A percentile compares a stretch with the other conserved stretches of the same genome.
These are phyloP conservation scores for Drosophila cardini DNA, from an alignment of 1,140 invertebrate species.

Conservation along the genomic window DNA sequence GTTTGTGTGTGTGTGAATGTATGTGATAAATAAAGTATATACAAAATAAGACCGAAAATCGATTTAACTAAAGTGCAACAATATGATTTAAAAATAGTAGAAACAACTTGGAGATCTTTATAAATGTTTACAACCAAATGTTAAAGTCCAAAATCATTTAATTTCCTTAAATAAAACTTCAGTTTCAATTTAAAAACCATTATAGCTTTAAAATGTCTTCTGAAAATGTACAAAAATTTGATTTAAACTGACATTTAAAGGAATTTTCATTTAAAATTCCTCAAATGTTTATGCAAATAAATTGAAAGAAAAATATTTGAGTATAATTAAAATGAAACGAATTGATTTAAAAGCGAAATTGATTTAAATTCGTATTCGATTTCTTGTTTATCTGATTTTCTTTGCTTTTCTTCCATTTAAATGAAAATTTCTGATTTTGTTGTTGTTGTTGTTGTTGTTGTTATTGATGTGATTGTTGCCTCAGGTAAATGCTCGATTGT, in stretches of 20 bases:
- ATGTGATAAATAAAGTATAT: not conserved
- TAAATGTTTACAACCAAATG: too few species aligned
- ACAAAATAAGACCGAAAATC: not conserved
- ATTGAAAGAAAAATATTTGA: not conserved
- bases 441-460: constrained; percentile 11
- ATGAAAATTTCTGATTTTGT: not conserved
- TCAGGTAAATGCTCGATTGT: constrained; percentile 20
- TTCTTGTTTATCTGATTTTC: constrained; percentile 6
- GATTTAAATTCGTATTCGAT: constrained; percentile 14
- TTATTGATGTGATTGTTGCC: constrained; percentile 23
- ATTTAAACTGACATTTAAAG: not conserved
- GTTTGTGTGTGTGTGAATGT: not conserved
- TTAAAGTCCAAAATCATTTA: too few species aligned
- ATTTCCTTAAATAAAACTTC: too few species aligned
- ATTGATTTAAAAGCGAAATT: constrained; percentile 13
- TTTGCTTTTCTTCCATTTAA: constrained; percentile 7
- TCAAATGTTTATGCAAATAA: not conserved
- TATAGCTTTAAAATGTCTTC: too few species aligned
- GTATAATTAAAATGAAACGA: constrained; percentile 9
- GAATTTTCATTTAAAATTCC: not conserved
- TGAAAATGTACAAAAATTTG: too few species aligned
- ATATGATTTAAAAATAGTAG: too few species aligned
- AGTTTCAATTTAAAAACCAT: too few species aligned
- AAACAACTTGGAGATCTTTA: too few species aligned
- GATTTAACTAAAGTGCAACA: too few species aligned